Conservation (phyloP, 2,888 invertebrate genomes). For the Girardia tigrina region DNA sequence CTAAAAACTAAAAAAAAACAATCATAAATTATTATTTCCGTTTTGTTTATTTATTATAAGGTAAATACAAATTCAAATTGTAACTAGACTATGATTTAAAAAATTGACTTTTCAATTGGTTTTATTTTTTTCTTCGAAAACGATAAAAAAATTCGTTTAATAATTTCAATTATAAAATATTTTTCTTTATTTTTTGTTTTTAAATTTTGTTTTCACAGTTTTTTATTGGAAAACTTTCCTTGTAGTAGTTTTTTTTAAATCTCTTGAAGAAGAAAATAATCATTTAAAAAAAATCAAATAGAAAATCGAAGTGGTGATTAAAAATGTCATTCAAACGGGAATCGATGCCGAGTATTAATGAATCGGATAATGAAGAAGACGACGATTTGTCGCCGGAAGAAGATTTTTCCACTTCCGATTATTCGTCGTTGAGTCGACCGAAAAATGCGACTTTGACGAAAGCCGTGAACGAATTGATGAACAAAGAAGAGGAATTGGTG, state of each 20-base stretch:
- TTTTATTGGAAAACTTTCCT: neutral
- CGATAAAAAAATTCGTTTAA: no score
- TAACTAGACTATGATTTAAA: no score
- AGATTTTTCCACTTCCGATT: neutral
- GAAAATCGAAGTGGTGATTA: no score
- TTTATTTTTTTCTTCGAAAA: no score
- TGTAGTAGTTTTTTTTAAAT: neutral
- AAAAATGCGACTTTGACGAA: conserved; percentile 3
- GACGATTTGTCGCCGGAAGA: neutral
- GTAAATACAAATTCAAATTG: neutral
- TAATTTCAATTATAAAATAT: no score
- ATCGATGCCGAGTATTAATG: conserved; percentile 3
- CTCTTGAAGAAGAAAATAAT: no score
- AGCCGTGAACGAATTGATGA: neutral
- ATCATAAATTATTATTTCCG: no score
- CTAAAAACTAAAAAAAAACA: no score
- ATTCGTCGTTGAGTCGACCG: neutral
- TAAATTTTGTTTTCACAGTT: neutral
- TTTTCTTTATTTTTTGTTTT: neutral
- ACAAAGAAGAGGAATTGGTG: neutral
- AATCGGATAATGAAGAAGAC: conserved; percentile 1
- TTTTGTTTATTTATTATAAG: neutral
- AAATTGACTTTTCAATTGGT: no score
- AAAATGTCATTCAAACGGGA: neutral
- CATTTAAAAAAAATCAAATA: no score